phyloP scores from a whole-genome alignment of 2,113 vertebrate genomes.

The Python bivittatus region DNA sequence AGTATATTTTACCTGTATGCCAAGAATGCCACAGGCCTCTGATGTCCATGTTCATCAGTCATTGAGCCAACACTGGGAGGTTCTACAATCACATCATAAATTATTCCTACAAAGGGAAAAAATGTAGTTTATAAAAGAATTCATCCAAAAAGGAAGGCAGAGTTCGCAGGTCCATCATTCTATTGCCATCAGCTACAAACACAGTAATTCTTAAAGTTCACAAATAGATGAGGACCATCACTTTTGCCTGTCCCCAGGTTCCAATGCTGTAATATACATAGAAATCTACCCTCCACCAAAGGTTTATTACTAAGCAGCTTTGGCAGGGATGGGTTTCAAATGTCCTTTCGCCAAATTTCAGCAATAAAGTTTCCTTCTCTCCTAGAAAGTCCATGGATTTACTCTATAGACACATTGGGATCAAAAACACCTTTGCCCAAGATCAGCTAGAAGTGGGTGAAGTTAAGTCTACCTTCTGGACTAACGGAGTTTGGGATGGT shows the following conservation, averaged over 20 bases:
- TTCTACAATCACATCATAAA: constrained; percentile 99
- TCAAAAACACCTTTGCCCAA: background rate
- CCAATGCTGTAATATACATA: background rate
- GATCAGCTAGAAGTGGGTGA: background rate
- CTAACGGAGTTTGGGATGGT: background rate
- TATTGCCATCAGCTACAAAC: background rate
- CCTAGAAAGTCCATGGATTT: background rate
- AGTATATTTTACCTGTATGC: constrained; percentile 86
- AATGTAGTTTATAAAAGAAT: background rate
- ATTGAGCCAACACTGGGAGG: constrained; percentile 98
- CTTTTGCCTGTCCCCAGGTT: background rate
- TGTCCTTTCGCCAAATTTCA: background rate
- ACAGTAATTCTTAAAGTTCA: background rate
- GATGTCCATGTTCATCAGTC: constrained; percentile 97
- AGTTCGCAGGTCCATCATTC: background rate
- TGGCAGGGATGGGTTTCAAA: background rate
- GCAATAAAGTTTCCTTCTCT: background rate
- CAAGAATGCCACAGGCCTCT: constrained; percentile 95
- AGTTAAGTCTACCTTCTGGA: background rate
- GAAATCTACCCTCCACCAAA: background rate
- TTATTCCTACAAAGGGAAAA: constrained; percentile 82
- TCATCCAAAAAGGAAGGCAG: background rate
- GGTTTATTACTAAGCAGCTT: background rate
- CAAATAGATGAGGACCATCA: background rate
- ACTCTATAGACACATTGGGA: background rate